Base-by-base conservation (phyloP, 53 echinoderm and acorn worm genomes). In the Temnopleurus reevesii region DNA sequence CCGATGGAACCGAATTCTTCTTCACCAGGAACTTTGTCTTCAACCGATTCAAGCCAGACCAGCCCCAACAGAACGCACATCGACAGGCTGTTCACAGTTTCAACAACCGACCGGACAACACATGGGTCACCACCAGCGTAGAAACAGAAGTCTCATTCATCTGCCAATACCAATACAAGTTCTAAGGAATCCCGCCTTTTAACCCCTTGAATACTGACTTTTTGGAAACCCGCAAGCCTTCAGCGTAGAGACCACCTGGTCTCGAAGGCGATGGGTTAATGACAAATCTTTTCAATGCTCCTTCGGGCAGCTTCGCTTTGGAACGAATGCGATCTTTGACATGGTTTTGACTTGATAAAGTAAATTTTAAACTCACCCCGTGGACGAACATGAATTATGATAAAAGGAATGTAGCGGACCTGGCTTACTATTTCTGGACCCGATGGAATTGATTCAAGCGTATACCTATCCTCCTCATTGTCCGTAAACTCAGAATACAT, bases 31-130 rank as follows among this genome's bases (percentile, higher is more conserved):
- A 30, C 8, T 45, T 19, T 24, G 12, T 87, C 71, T 87, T 87
- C 71, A 87, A 66, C 88, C 88, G 88, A 66, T 87, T 87, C 88
- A 87, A 87, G 53, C 88, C 88, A 2, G 88, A 87, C 23, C 88
- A 87, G 35, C 88, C 88, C 28, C 88, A 87, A 71, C 88, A 87
- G 54, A 87, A 87, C 53, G 65, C 88, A 24, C 65, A 66, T 28
- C 88, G 71, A 5, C 88, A 87, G 46, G 88, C 23, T 19, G 88
- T 87, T 0, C 88, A 87, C 71, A 47, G 47, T 19, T 87, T 87
- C 71, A 87, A 87, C 35, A 87, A 87, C 71, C 71, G 88, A 10
- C 88, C 88, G 44, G 88, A 87, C 53, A 87, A 87, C 19, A 18
- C 88, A 0, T 87, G 88, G 88, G 88, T 87, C 0, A 87, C 88